A percentile compares a stretch with the other conserved stretches of the same genome.
These are phyloP conservation scores for Caenorhabditis briggsae DNA, from an alignment of 1,140 invertebrate species.

Conservation along the genomic window DNA sequence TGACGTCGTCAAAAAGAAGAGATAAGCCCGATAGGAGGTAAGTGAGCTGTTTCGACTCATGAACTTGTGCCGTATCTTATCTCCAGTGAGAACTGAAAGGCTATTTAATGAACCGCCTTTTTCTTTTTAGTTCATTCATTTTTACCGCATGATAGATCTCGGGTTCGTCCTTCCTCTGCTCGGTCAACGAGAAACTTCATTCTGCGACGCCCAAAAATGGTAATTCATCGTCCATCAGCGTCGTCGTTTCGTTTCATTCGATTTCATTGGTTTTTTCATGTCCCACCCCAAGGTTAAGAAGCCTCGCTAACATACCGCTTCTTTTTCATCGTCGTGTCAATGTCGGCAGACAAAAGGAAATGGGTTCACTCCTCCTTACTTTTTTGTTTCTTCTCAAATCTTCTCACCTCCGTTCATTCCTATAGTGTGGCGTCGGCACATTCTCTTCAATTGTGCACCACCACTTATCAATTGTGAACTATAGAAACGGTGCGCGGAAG, in stretches of 20 bases:
- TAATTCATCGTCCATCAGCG: conserved; percentile 7
- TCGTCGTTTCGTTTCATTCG: neutral
- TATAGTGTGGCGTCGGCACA: conserved; percentile 3
- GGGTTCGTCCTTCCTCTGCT: neutral
- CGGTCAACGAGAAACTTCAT: neutral
- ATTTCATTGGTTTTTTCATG: conserved; percentile 40
- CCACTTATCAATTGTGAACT: conserved; percentile 22
- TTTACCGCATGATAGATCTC: neutral
- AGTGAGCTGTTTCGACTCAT: too few species aligned
- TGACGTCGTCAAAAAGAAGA: neutral
- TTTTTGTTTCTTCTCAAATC: neutral
- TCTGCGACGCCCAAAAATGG: neutral
- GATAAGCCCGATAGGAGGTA: too few species aligned
- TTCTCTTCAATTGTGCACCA: conserved; percentile 22
- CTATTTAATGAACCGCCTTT: neutral
- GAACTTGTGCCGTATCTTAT: too few species aligned
- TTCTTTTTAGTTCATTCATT: neutral
- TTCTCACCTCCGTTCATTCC: neutral
- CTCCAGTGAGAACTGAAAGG: neutral
- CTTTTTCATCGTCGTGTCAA: conserved; percentile 37
- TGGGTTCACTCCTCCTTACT: neutral
- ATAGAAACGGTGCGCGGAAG: neutral
- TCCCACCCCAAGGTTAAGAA: conserved; percentile 38
- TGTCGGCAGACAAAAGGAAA: conserved; percentile 12
- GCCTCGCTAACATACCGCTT: conserved; percentile 34